Evolutionary conservation across 23 tunicate species (phyloP).

Genomic region (Botrylloides violaceus): DNA sequence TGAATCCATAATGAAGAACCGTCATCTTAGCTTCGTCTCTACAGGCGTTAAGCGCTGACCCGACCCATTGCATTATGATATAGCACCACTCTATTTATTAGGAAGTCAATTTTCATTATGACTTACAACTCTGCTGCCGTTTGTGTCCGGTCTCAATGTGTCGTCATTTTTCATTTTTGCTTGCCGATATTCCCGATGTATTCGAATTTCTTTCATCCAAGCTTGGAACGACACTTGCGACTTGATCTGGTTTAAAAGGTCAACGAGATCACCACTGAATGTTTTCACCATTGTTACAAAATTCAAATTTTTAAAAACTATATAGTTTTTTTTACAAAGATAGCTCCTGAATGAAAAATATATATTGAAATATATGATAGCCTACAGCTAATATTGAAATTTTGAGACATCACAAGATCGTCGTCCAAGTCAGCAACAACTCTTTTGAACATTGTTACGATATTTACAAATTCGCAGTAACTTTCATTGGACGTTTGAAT

Average conservation of each 20-base stretch:
- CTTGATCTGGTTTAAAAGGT: slow-evolving; percentile 41
- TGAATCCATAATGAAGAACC: neutral
- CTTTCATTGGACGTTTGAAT: too few relatives aligned
- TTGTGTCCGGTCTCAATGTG: slow-evolving; percentile 19
- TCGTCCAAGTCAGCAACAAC: too few relatives aligned
- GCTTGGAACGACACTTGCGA: slow-evolving; percentile 27
- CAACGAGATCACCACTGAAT: neutral
- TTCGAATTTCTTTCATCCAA: slow-evolving; percentile 59
- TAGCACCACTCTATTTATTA: neutral
- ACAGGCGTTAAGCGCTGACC: neutral
- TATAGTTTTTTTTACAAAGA: too few relatives aligned
- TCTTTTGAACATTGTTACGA: too few relatives aligned
- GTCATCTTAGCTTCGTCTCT: neutral
- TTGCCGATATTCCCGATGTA: slow-evolving; percentile 65
- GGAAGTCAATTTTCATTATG: neutral
- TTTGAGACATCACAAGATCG: too few relatives aligned
- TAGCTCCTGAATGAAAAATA: too few relatives aligned
- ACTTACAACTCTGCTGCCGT: neutral
- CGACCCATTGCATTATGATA: neutral
- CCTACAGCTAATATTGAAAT: too few relatives aligned
- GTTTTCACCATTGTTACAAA: neutral
- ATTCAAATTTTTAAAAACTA: neutral
- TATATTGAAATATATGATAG: too few relatives aligned
- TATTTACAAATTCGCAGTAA: too few relatives aligned
- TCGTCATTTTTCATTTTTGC: slow-evolving; percentile 62